Percentiles rank a stretch among this genome's conserved stretches.
Conservation (phyloP, 2,113 vertebrate genomes). For the Oryctolagus cuniculus region DNA sequence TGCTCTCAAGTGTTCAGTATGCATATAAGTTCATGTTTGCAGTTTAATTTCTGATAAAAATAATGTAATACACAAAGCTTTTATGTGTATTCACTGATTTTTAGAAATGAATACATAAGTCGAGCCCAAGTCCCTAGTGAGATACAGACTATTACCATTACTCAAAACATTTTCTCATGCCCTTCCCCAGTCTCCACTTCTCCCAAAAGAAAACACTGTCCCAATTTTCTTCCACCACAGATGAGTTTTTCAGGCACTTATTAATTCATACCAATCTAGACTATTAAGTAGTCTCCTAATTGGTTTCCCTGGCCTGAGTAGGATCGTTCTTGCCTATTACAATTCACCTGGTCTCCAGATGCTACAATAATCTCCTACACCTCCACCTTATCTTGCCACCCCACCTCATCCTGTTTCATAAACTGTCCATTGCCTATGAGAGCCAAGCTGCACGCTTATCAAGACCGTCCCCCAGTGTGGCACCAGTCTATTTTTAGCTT, state of each 20-base stretch:
- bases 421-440: not conserved
- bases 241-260: not conserved
- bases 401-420: not conserved
- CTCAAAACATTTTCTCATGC: not conserved
- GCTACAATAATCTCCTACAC: not conserved
- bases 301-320: not conserved
- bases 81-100: not conserved
- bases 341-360: not conserved
- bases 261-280: not conserved
- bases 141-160: not conserved
- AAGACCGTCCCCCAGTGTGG: not conserved
- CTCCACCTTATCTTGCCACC: not conserved
- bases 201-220: not conserved
- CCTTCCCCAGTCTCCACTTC: not conserved
- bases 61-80: conserved; percentile 5
- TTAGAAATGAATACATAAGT: not conserved
- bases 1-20: not conserved
- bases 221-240: not conserved
- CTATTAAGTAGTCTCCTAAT: not conserved
- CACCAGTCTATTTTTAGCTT: not conserved
- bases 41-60: not conserved
- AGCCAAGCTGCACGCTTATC: not conserved
- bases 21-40: not conserved
- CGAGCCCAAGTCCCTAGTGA: not conserved
- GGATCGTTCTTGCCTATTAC: not conserved